These are phyloP conservation scores for Pissodes strobi DNA, from an alignment of 1,140 invertebrate genomes.

Conservation along the genomic window DNA sequence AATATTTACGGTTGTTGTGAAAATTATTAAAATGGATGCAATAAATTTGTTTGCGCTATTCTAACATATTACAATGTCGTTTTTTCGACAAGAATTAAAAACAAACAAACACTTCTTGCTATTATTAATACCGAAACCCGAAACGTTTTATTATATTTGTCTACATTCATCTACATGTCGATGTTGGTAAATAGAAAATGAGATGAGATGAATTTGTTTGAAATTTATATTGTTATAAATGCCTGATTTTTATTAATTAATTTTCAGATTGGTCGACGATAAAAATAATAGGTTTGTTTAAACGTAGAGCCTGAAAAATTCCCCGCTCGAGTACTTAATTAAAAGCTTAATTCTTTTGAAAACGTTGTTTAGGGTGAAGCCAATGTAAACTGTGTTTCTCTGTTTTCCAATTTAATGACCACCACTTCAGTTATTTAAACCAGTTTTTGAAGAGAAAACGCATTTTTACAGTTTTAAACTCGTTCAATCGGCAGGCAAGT, in stretches of 20 bases:
- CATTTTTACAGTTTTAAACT: conserved; percentile 30
- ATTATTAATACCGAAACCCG: too few species aligned
- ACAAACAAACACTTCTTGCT: too few species aligned
- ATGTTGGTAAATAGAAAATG: too few species aligned
- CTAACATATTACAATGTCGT: too few species aligned
- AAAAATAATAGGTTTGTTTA: conserved; percentile 4
- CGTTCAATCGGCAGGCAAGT: conserved; percentile 17
- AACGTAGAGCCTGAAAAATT: conserved; percentile 11
- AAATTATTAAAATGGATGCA: too few species aligned
- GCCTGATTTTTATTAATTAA: not conserved
- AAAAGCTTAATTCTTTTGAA: conserved; percentile 30
- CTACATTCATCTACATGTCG: too few species aligned
- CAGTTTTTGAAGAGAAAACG: conserved; percentile 15
- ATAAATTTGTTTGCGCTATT: too few species aligned
- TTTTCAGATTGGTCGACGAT: not conserved
- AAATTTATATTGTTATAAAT: too few species aligned
- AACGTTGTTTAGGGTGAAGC: conserved; percentile 1
- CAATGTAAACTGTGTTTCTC: conserved; percentile 29
- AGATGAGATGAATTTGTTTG: too few species aligned
- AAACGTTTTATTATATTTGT: too few species aligned
- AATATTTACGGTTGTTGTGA: too few species aligned
- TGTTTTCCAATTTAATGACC: conserved; percentile 29
- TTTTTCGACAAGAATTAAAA: too few species aligned
- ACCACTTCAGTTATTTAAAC: conserved; percentile 17
- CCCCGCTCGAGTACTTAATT: conserved; percentile 19